Base-by-base conservation (phyloP, 2,888 invertebrate species). In the Sesamia inferens region DNA sequence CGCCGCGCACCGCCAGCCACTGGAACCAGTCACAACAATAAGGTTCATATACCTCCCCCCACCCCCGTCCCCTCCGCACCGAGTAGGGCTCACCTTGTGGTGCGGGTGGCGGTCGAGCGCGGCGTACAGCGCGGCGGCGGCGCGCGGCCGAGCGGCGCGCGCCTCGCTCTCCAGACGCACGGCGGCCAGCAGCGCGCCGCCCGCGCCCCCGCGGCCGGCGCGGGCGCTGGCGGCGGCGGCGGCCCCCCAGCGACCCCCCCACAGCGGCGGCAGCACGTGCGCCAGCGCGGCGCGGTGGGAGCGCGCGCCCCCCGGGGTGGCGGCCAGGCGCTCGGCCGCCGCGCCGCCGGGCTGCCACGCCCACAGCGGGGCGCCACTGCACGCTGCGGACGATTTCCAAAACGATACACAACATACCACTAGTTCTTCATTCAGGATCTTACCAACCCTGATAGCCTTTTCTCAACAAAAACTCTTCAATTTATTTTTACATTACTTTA, bases 11-110 rank as follows among this genome's bases (percentile, higher is more conserved):
- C 0, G 14, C 59, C 71, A 77, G 77, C 76, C 71, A 77, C 77
- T 77, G 97, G 88, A 98, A 96, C 73, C 98, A 94, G 94, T 98
- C 88, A 97, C 97, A 83, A 31, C 31, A 31, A 31, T 31, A 31
- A 31, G 2, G 31, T 31, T 31, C n/a, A 31, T 31, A 31, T 31
- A 31, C 47, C 78, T 5, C 47, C 47, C 59, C 7, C 5, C n/a
- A n/a, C n/a, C n/a, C n/a, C n/a, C n/a, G n/a, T 5, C 47, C 47
- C 59, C 7, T 2, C n/a, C n/a, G 1, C 19, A 8, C 16, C 16
- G 16, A 14, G n/a, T 0, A 47, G 10, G 19, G 0, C 68, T 58
- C 68, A 71, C 75, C 75, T 77, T 84, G 69, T 74, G 76, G n/a
- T 54, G 76, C 77, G 77, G 76, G 39, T 22, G 3, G 48, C 70